These are phyloP conservation scores for Holothuria glaberrima DNA, from an alignment of 35 echinoderm and acorn worm species.

Conservation along the genomic window DNA sequence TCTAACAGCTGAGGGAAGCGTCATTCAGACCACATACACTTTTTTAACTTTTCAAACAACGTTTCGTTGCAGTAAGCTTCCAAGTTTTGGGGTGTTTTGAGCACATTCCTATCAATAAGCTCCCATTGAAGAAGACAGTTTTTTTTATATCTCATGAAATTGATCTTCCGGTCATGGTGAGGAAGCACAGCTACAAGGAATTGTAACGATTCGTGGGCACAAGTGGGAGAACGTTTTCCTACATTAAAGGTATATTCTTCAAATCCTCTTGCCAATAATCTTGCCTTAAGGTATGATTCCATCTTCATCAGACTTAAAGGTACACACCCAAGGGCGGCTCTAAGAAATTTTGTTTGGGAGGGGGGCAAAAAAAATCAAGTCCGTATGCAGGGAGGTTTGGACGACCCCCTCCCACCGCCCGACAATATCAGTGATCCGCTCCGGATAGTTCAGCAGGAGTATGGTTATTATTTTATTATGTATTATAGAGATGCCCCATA, in stretches of 20 bases:
- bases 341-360: no score
- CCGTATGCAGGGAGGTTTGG: no score
- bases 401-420: no score
- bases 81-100: conserved; percentile 8
- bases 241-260: conserved; percentile 28
- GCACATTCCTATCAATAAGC: conserved; percentile 24
- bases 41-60: conserved; percentile 39
- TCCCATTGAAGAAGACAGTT: conserved; percentile 36
- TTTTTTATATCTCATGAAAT: conserved; percentile 45
- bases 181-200: conserved; percentile 26
- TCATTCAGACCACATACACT: conserved; percentile 59
- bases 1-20: conserved; percentile 40
- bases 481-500: no score
- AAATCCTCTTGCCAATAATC: conserved; percentile 48
- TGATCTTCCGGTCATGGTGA: conserved; percentile 28
- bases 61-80: neutral
- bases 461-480: no score
- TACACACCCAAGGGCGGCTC: no score
- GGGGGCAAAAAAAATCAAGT: no score
- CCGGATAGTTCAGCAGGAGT: no score
- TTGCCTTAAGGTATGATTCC: conserved; percentile 35
- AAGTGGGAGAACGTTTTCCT: conserved; percentile 41
- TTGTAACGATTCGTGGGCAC: conserved; percentile 30
- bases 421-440: no score
- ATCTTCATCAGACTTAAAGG: conserved; percentile 37